Conservation (phyloP, 2,113 vertebrate species). For the Ifrita kowaldi region DNA sequence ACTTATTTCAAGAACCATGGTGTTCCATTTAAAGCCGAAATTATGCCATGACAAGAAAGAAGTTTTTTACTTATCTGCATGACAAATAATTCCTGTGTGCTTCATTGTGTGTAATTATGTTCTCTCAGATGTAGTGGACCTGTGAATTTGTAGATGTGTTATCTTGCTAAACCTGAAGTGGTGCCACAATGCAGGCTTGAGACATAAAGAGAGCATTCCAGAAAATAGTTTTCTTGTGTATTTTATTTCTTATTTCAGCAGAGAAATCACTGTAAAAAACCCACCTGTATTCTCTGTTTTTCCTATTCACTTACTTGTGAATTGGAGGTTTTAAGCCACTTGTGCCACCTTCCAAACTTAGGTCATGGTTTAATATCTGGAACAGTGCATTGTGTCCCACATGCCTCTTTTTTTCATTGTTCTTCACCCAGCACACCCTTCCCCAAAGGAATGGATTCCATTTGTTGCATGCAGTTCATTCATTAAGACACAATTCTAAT, state of each 20-base stretch:
- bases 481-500: not conserved
- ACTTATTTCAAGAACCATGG: not conserved
- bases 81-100: not conserved
- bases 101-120: not conserved
- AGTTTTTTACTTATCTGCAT: not conserved
- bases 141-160: not conserved
- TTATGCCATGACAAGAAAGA: not conserved
- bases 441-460: not conserved
- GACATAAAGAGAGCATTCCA: not conserved
- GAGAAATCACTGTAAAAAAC: not conserved
- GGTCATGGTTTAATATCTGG: not conserved
- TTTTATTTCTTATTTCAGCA: not conserved
- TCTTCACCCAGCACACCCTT: not conserved
- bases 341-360: not conserved
- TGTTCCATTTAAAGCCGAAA: not conserved
- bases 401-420: not conserved
- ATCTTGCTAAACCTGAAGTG: not conserved
- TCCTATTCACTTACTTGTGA: not conserved
- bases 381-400: not conserved
- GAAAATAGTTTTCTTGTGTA: not conserved
- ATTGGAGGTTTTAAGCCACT: not conserved
- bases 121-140: not conserved
- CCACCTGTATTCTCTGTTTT: not conserved
- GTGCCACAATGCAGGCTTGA: not conserved
- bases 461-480: not conserved